A percentile compares a stretch with the other conserved stretches of the same genome.
Conservation (phyloP, 2,113 vertebrate genomes). For the Corythoichthys intestinalis region DNA sequence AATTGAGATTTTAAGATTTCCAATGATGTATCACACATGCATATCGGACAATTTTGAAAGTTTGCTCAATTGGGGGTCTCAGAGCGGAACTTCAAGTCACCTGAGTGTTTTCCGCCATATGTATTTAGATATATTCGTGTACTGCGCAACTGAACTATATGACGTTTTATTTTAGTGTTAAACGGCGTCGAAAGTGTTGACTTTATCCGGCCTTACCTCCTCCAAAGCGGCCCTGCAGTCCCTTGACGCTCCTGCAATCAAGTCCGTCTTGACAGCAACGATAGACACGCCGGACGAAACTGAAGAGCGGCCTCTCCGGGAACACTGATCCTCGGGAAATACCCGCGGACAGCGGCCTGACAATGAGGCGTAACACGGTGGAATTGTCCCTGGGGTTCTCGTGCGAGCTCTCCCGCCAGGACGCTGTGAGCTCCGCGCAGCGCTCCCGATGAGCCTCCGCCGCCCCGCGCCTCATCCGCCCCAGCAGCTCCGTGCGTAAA, state of each 20-base stretch:
- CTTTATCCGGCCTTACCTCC: constrained; percentile 52
- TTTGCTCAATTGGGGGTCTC: too few species aligned
- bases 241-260: constrained; percentile 66
- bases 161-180: too few species aligned
- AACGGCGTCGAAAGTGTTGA: too few species aligned
- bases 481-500: constrained; percentile 28
- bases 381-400: constrained; percentile 15
- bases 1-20: too few species aligned
- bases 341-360: constrained; percentile 37
- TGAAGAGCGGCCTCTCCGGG: constrained; percentile 69
- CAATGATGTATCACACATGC: too few species aligned
- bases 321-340: constrained; percentile 51
- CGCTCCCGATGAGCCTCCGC: constrained; percentile 44
- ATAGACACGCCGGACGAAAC: constrained; percentile 68
- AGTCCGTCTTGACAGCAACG: constrained; percentile 71
- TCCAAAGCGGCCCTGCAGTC: constrained; percentile 68
- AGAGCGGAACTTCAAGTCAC: too few species aligned
- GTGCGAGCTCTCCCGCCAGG: constrained; percentile 57
- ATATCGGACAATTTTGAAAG: too few species aligned
- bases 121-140: too few species aligned
- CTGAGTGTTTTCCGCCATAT: too few species aligned
- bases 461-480: constrained; percentile 29
- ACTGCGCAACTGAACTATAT: too few species aligned
- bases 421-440: constrained; percentile 51
- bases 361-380: constrained; percentile 49